phyloP scores from a whole-genome alignment of 2,888 invertebrate genomes.

The Cerceris rybyensis region DNA sequence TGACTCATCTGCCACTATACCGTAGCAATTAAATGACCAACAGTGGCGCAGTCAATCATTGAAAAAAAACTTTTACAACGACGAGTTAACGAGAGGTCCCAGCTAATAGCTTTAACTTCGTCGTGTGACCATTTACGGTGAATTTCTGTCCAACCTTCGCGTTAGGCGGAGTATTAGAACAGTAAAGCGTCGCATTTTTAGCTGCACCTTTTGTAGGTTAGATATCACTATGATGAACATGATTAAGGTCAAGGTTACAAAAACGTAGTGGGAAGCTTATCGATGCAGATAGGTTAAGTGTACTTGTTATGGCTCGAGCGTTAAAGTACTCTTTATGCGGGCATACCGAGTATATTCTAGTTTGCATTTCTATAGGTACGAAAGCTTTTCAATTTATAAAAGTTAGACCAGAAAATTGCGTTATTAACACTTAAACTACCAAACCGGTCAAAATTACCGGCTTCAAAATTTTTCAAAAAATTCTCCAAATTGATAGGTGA shows the following conservation, averaged over 20 bases:
- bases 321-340: slow-evolving; percentile 46
- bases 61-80: too few relatives aligned
- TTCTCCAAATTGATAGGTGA: too few relatives aligned
- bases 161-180: not conserved
- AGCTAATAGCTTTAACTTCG: slow-evolving; percentile 10
- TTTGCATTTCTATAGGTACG: not conserved
- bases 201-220: slow-evolving; percentile 8
- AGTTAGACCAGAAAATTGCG: too few relatives aligned
- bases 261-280: slow-evolving; percentile 50
- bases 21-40: too few relatives aligned
- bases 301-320: slow-evolving; percentile 47
- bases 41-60: too few relatives aligned
- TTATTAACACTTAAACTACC: too few relatives aligned
- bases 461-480: too few relatives aligned
- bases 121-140: not conserved
- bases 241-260: slow-evolving; percentile 61
- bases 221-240: slow-evolving; percentile 19
- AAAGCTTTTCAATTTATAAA: too few relatives aligned
- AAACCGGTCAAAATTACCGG: too few relatives aligned
- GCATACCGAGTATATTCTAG: slow-evolving; percentile 28
- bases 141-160: not conserved
- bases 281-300: slow-evolving; percentile 60
- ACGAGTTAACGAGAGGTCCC: too few relatives aligned
- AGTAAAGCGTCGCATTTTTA: not conserved
- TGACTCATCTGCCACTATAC: too few relatives aligned